Conservation (phyloP, 2,888 invertebrate genomes). For the Noctua comes region DNA sequence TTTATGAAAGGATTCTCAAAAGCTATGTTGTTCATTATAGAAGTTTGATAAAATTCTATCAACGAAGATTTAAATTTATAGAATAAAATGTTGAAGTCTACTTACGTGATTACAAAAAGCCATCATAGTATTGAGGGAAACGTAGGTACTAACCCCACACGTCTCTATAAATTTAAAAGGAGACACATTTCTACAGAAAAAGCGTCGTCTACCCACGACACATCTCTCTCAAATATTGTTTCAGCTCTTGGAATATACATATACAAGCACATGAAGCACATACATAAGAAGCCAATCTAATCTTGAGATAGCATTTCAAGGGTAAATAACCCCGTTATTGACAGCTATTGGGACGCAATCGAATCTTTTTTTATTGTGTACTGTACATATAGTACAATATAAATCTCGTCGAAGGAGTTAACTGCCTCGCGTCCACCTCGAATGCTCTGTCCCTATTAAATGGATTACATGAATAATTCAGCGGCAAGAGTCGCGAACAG, state of each 20-base stretch:
- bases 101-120: slow-evolving; percentile 30
- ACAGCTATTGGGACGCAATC: slow-evolving; percentile 62
- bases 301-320: slow-evolving; percentile 59
- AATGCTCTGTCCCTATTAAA: slow-evolving; percentile 77
- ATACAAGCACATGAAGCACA: slow-evolving; percentile 22
- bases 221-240: slow-evolving; percentile 51
- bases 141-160: slow-evolving; percentile 6
- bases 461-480: slow-evolving; percentile 89
- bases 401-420: slow-evolving; percentile 71
- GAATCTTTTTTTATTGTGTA: slow-evolving; percentile 62
- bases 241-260: slow-evolving; percentile 46
- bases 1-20: slow-evolving; percentile 31
- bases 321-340: slow-evolving; percentile 62
- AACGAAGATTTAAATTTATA: background rate
- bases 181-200: slow-evolving; percentile 26
- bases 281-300: slow-evolving; percentile 59
- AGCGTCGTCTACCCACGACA: slow-evolving; percentile 22
- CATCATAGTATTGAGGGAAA: slow-evolving; percentile 20
- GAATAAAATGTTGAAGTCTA: slow-evolving; percentile 1
- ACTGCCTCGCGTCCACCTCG: slow-evolving; percentile 62
- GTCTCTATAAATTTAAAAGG: slow-evolving; percentile 34
- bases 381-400: slow-evolving; percentile 69
- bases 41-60: slow-evolving; percentile 3
- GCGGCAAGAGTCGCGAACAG: slow-evolving; percentile 76
- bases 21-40: slow-evolving; percentile 3